phyloP scores from a whole-genome alignment of 2,888 invertebrate species.

The Odontocolon sp. region DNA sequence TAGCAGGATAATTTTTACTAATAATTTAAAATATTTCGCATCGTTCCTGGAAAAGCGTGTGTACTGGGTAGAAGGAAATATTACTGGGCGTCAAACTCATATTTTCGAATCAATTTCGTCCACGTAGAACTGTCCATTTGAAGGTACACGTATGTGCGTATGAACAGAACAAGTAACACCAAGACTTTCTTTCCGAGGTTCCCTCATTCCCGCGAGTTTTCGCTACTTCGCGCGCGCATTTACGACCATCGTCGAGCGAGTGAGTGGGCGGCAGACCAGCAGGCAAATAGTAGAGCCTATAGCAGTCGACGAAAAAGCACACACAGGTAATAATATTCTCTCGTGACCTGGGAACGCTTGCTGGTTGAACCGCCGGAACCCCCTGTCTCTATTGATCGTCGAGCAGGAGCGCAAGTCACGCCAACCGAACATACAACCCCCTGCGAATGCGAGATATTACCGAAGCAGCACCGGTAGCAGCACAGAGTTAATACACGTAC shows the following conservation, averaged over 20 bases:
- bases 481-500: neutral
- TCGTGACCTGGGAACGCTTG: slow-evolving; percentile 68
- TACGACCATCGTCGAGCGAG: slow-evolving; percentile 18
- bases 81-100: too few species aligned
- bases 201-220: slow-evolving; percentile 13
- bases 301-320: slow-evolving; percentile 29
- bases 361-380: slow-evolving; percentile 47
- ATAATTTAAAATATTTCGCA: too few species aligned
- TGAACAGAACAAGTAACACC: too few species aligned
- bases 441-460: slow-evolving; percentile 47
- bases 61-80: too few species aligned
- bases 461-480: slow-evolving; percentile 43
- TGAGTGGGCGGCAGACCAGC: neutral
- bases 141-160: neutral
- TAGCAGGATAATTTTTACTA: too few species aligned
- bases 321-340: slow-evolving; percentile 70
- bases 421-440: slow-evolving; percentile 68
- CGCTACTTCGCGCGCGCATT: slow-evolving; percentile 28
- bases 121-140: too few species aligned
- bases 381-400: slow-evolving; percentile 59
- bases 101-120: too few species aligned
- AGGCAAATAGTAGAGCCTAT: neutral
- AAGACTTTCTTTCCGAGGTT: neutral
- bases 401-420: slow-evolving; percentile 71
- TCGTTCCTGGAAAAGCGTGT: too few species aligned